Conservation (phyloP, 2,113 vertebrate species). For the Eurystomus gularis region DNA sequence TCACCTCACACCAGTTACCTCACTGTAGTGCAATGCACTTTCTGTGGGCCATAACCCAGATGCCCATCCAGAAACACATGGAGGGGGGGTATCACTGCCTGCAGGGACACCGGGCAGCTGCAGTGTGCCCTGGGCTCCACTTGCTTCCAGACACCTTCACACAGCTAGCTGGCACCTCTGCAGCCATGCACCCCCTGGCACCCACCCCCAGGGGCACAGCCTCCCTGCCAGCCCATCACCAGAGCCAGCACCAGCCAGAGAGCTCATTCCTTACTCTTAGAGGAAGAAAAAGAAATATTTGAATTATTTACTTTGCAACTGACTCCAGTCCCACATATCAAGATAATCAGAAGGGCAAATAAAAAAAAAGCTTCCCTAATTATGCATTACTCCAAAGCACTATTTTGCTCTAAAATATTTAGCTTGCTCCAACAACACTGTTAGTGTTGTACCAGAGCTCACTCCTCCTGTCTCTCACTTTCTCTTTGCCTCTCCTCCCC, state of each 20-base stretch:
- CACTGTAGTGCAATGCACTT: background rate
- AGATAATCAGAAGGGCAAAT: background rate
- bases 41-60: background rate
- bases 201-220: background rate
- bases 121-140: background rate
- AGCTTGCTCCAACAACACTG: background rate
- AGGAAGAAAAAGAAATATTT: background rate
- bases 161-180: background rate
- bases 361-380: background rate
- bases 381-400: background rate
- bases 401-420: background rate
- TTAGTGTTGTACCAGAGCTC: background rate
- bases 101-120: background rate
- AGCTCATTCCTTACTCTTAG: background rate
- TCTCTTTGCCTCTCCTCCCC: background rate
- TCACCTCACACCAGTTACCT: background rate
- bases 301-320: background rate
- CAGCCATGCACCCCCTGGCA: rapidly evolving
- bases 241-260: background rate
- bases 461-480: background rate
- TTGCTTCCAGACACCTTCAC: background rate
- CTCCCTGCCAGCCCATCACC: background rate
- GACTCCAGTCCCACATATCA: background rate
- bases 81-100: background rate
- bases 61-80: background rate